Conservation (phyloP, 92 coral and sea anemone genomes). For the Chrysogorgia sp. region DNA sequence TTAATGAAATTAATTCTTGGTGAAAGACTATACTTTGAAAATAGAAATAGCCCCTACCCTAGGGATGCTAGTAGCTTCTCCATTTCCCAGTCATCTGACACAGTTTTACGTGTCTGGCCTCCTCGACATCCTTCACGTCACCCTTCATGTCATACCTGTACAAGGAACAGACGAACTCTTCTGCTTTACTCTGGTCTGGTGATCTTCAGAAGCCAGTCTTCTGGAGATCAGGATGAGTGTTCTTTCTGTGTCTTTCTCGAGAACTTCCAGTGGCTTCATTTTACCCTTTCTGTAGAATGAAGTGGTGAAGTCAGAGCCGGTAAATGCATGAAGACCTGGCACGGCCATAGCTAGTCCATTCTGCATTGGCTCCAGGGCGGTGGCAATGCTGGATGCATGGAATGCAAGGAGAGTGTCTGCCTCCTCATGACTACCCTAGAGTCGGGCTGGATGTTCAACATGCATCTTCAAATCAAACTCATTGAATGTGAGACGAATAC, state of each 20-base stretch:
- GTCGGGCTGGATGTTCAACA: constrained; percentile 21
- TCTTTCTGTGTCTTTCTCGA: constrained; percentile 33
- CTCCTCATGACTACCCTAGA: constrained; percentile 27
- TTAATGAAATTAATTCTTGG: too few relatives aligned
- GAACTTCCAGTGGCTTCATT: constrained; percentile 9
- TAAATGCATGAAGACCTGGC: constrained; percentile 31
- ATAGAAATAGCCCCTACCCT: too few relatives aligned
- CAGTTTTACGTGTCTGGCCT: too few relatives aligned
- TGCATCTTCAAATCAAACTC: constrained; percentile 14
- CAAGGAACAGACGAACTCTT: too few relatives aligned
- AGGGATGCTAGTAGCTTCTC: too few relatives aligned
- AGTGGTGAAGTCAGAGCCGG: constrained; percentile 23
- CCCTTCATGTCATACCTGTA: too few relatives aligned
- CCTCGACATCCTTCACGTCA: too few relatives aligned
- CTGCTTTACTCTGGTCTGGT: too few relatives aligned
- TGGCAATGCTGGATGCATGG: constrained; percentile 14
- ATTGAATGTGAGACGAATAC: constrained; percentile 18
- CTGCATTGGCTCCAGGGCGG: constrained; percentile 10
- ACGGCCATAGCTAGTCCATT: constrained; percentile 10
- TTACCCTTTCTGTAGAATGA: constrained; percentile 24
- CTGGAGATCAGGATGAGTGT: too few relatives aligned
- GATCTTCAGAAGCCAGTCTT: too few relatives aligned
- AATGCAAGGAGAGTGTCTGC: constrained; percentile 30
- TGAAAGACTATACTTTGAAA: too few relatives aligned
- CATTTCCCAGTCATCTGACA: too few relatives aligned